A percentile compares a stretch with the other conserved stretches of the same genome.
Evolutionary conservation across 2,797 vertebrate genomes (phyloP).

Genomic region (Agapornis canus): DNA sequence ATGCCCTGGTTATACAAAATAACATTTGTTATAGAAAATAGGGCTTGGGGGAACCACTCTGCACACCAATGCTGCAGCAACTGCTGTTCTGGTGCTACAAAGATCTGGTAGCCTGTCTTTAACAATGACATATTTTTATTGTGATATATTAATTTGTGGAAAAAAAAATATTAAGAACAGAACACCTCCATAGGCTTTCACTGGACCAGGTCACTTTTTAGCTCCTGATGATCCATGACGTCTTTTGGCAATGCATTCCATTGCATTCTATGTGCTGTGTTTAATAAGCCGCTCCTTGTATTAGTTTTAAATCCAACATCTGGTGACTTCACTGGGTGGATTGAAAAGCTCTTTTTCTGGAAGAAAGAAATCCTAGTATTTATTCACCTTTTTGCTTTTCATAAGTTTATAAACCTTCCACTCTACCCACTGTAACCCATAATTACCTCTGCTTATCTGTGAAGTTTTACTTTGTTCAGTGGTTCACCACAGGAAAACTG

Average conservation of each 20-base stretch:
- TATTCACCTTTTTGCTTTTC: background rate
- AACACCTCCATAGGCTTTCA: background rate
- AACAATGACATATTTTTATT: background rate
- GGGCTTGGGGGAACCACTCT: background rate
- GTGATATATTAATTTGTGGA: background rate
- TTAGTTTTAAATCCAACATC: constrained; percentile 6
- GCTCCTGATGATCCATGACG: background rate
- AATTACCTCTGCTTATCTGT: background rate
- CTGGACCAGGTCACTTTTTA: background rate
- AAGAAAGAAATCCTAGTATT: background rate
- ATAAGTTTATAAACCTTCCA: background rate
- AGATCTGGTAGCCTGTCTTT: background rate
- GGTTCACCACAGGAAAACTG: background rate
- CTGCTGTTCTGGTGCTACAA: background rate
- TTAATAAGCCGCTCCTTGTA: background rate
- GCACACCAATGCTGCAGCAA: background rate
- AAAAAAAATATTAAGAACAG: background rate
- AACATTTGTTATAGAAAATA: background rate
- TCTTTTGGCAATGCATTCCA: background rate
- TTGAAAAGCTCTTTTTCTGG: background rate
- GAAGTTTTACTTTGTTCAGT: background rate
- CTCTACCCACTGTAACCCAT: too few species aligned
- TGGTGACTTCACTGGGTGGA: background rate
- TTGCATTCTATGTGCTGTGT: background rate
- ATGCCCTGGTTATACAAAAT: background rate